Conservation (phyloP, 2,797 vertebrate species). For the Takifugu ocellatus region DNA sequence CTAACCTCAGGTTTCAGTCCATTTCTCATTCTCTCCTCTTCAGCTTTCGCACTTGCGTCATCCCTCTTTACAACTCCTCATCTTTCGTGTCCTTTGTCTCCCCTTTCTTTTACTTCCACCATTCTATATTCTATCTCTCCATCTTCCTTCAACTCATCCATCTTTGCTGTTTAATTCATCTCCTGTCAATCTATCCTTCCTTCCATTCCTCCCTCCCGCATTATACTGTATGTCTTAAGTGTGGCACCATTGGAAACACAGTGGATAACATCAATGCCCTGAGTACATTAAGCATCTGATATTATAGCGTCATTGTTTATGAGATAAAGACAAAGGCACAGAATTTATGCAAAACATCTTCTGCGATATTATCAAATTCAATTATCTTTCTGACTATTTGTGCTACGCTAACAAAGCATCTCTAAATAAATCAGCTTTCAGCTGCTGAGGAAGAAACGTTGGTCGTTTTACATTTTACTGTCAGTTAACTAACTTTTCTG, state of each 20-base stretch:
- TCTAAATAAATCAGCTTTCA: not conserved
- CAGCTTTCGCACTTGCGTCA: not conserved
- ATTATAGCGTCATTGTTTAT: slow-evolving; percentile 39
- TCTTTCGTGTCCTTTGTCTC: not conserved
- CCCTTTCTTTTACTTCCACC: not conserved
- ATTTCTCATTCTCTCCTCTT: not conserved
- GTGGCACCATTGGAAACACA: slow-evolving; percentile 59
- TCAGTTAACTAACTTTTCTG: no score
- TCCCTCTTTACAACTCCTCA: not conserved
- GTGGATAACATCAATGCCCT: slow-evolving; percentile 50
- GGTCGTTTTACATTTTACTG: no score
- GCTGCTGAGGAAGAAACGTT: no score
- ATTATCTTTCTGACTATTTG: no score
- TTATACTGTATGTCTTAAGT: slow-evolving; percentile 56
- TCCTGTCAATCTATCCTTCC: slow-evolving; percentile 41
- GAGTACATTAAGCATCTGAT: slow-evolving; percentile 53
- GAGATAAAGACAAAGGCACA: slow-evolving; percentile 5
- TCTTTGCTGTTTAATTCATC: slow-evolving; percentile 5
- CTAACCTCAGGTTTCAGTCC: not conserved
- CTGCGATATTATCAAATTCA: slow-evolving; percentile 12
- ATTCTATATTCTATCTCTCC: not conserved
- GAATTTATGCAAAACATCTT: slow-evolving; percentile 2
- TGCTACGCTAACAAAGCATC: no score
- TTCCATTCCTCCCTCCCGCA: slow-evolving; percentile 37
- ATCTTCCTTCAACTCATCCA: slow-evolving; percentile 7